Evolutionary conservation across 1,140 invertebrate genomes (phyloP), one percentile per base, ranked within the genome.

Genomic region (roundworm (Caenorhabditis elegans)): DNA sequence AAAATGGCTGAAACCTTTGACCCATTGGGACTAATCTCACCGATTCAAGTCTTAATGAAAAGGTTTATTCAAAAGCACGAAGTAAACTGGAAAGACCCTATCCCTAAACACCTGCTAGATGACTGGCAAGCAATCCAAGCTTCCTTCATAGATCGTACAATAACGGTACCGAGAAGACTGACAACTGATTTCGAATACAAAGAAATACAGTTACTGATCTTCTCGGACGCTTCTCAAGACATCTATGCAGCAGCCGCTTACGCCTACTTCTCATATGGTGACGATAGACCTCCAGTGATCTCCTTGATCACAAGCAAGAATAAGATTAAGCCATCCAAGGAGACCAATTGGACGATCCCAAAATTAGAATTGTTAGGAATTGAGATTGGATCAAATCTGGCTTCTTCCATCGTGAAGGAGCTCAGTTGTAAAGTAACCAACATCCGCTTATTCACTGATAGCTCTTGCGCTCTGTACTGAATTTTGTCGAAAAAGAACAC

Each of bases 21-120:
- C 55, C 83, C 83, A 36, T 22, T 78, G 5, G 83, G 83, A 17
- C 28, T 84, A 0, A 2, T 79, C 3, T 15, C 28, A 4, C 83
- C 83, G 11, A 8, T 83, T 31, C 10, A 36, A 2, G 28, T 84
- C 19, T 34, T 6, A 19, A 0, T 26, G 10, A 84, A 84, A 47
- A 13, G 1, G n/a, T 83, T 84, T 2, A 60, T 84, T 8, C 65
- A 51, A 47, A 79, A 78, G 15, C 15, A 51, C 4, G 22, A 79
- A n/a, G 4, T 31, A 4, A 55, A 46, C 13, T 84, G 83, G 83
- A 36, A 55, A 17, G 8, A 78, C 0, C 10, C 2, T 0, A 24
- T 83, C 15, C 26, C 28, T 34, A 26, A 51, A 15, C n/a, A 83
- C 39, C 11, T 46, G 2, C 3, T 17, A 3, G 15, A 36, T 2